Base-by-base conservation (phyloP, 2,888 invertebrate genomes). In the Trisateles emortualis region DNA sequence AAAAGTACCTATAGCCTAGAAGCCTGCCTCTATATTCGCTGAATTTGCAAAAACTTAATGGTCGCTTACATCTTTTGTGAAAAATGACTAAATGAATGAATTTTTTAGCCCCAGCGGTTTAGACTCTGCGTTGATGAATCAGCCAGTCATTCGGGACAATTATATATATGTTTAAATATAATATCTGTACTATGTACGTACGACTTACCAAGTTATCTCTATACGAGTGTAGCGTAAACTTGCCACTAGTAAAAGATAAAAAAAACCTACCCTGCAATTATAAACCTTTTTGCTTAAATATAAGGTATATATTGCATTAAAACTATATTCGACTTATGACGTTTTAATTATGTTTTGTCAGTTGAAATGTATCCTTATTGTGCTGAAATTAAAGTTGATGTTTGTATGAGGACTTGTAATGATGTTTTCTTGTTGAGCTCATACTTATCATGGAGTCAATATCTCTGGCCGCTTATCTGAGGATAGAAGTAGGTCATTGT, bases 401-500 rank as follows among this genome's bases (percentile, higher is more conserved):
- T 26, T 26, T 26, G 8, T 6, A 26, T 26, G 26, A 8, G 8
- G 26, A 6, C 8, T 26, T 1, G 8, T 26, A 8, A 8, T 26
- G 26, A 26, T 26, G 9, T 26, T 26, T 26, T 22, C 22, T 22
- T 22, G 22, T 3, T 5, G 55, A 8, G 26, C 26, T 57, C 62
- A 53, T 59, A 59, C 68, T 69, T 67, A 80, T 79, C 81, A 72
- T 70, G 74, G 68, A 74, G 79, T 76, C 78, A 76, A 84, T 86
- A 85, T 84, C 85, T 79, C 57, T 56, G 35, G 49, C 72, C 66
- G 13, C 33, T 60, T 80, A 80, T 80, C 79, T 75, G 48, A n/a
- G 64, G 52, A 51, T 63, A 72, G 69, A 80, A 80, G 76, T 87
- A 77, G 87, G 86, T 86, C 87, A 82, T 77, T 79, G 84, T 76